Conservation (phyloP, 2,797 vertebrate species). For the Phataginus tetradactyla region DNA sequence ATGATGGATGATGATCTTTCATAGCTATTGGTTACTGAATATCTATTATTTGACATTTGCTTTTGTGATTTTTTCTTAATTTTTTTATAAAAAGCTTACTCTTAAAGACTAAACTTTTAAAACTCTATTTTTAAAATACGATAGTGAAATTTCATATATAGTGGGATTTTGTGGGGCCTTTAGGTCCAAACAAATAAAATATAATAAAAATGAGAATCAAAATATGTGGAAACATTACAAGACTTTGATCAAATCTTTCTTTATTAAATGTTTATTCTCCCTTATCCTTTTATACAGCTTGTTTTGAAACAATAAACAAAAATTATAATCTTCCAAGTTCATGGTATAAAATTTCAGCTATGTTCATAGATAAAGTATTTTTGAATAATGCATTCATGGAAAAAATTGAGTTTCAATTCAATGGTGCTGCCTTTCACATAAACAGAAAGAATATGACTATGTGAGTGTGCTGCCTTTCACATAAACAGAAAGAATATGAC, state of each 20-base stretch:
- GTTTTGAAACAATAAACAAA: conserved; percentile 23
- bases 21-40: background rate
- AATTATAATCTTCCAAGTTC: background rate
- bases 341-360: background rate
- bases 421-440: background rate
- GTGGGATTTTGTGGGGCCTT: background rate
- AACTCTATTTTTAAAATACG: background rate
- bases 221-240: background rate
- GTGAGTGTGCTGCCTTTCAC: conserved; percentile 20
- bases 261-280: background rate
- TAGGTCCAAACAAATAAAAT: background rate
- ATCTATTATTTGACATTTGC: background rate
- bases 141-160: background rate
- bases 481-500: background rate
- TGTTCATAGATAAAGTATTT: conserved; percentile 21
- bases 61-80: background rate
- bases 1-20: background rate
- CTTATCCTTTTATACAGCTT: background rate
- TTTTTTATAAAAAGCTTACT: background rate
- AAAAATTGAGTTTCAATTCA: background rate
- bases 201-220: conserved; percentile 4
- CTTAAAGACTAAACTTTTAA: background rate
- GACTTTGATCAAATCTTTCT: background rate
- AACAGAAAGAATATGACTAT: background rate
- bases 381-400: conserved; percentile 18